Conservation (phyloP, 2,888 invertebrate species). For the Lordiphosa andalusiaca region DNA sequence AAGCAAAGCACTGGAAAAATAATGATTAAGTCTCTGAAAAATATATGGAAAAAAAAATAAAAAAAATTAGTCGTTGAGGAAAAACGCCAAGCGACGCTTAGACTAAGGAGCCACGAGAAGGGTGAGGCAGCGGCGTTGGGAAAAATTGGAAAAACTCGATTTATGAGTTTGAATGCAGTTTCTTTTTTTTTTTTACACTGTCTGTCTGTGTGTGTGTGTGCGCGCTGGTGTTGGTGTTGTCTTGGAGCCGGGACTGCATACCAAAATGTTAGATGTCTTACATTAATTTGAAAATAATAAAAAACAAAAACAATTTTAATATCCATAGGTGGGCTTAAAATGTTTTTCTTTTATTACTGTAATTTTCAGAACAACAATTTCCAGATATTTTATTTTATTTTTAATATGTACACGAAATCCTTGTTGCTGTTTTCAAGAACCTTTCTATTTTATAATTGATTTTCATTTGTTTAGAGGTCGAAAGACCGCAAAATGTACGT, state of each 20-base stretch:
- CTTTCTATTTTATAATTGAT: too few relatives aligned
- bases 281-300: constrained; percentile 14
- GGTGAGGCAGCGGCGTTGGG: constrained; percentile 3
- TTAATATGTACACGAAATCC: too few relatives aligned
- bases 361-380: too few relatives aligned
- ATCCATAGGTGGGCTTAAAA: constrained; percentile 1
- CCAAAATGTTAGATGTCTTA: constrained; percentile 31
- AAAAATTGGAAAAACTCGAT: constrained; percentile 62
- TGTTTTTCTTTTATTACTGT: not conserved
- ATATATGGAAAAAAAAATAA: constrained; percentile 23
- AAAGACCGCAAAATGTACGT: too few relatives aligned
- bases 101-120: constrained; percentile 6
- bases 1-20: constrained; percentile 69
- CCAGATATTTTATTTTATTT: too few relatives aligned
- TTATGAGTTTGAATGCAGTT: constrained; percentile 66
- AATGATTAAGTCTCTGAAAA: constrained; percentile 62
- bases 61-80: constrained; percentile 44
- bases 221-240: constrained; percentile 29
- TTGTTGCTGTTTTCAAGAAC: too few relatives aligned
- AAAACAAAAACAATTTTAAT: constrained; percentile 16
- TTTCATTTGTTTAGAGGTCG: too few relatives aligned
- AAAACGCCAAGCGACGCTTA: constrained; percentile 26
- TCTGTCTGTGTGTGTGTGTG: constrained; percentile 17
- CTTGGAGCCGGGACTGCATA: constrained; percentile 38
- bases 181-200: constrained; percentile 36